A percentile compares a stretch with the other conserved stretches of the same genome.
phyloP scores from a whole-genome alignment of 2,113 vertebrate genomes.

The Cyphomyrus plagiostoma region DNA sequence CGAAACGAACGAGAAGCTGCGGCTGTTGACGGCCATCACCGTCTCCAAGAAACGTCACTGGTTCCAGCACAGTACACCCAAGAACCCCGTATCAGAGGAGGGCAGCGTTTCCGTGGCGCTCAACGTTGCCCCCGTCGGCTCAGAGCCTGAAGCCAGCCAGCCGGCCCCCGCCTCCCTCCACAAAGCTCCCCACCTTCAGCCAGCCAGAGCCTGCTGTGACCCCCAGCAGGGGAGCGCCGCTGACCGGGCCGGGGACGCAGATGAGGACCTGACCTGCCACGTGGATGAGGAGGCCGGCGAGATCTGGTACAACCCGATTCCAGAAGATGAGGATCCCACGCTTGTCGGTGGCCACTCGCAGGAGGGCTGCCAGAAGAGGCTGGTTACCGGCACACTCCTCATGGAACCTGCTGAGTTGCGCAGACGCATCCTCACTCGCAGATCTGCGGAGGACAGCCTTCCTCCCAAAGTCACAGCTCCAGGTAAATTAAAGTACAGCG shows the following conservation, averaged over 20 bases:
- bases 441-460: slow-evolving; percentile 63
- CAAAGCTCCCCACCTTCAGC: slow-evolving; percentile 14
- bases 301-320: slow-evolving; percentile 99
- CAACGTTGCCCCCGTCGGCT: slow-evolving; percentile 27
- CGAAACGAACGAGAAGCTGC: slow-evolving; percentile 28
- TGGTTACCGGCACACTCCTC: slow-evolving; percentile 46
- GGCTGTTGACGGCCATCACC: slow-evolving; percentile 75
- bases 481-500: slow-evolving; percentile 55
- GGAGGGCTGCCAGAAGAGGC: slow-evolving; percentile 35
- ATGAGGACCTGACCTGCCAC: slow-evolving; percentile 64
- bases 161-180: slow-evolving; percentile 28
- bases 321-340: slow-evolving; percentile 78
- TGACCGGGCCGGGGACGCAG: slow-evolving; percentile 75
- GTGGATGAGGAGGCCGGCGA: slow-evolving; percentile 86
- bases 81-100: slow-evolving; percentile 55
- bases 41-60: slow-evolving; percentile 97
- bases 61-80: slow-evolving; percentile 80
- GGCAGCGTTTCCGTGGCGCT: slow-evolving; percentile 36
- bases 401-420: slow-evolving; percentile 59
- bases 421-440: slow-evolving; percentile 58
- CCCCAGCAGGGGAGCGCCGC: slow-evolving; percentile 31
- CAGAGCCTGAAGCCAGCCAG: slow-evolving; percentile 45
- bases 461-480: slow-evolving; percentile 50
- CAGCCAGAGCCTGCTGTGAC: slow-evolving; percentile 27
- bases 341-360: slow-evolving; percentile 23